Evolutionary conservation across 2,797 vertebrate genomes (phyloP).

Genomic region (Pipistrellus kuhlii): DNA sequence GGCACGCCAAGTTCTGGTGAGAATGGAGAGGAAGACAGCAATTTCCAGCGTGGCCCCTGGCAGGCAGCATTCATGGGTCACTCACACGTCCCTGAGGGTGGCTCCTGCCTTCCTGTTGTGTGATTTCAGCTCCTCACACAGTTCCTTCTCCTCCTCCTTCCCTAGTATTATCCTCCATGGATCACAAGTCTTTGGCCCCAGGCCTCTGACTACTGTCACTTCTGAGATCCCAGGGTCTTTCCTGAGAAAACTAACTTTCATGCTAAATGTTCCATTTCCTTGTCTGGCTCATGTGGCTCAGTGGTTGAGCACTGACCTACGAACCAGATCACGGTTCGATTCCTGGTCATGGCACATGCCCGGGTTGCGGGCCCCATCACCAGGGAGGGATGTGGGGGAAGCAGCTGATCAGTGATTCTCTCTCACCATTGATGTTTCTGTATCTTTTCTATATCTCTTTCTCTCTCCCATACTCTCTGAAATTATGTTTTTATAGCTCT

Average conservation of each 20-base stretch:
- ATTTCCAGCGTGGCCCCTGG: not conserved
- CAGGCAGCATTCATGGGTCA: not conserved
- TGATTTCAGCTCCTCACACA: too few species aligned
- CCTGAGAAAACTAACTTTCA: not conserved
- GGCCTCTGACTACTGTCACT: not conserved
- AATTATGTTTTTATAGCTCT: too few species aligned
- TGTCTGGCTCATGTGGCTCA: too few species aligned
- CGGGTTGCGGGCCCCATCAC: too few species aligned
- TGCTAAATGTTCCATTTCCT: not conserved
- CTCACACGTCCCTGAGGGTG: not conserved
- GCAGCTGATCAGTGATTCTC: too few species aligned
- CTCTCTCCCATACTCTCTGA: too few species aligned
- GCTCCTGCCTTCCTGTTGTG: not conserved
- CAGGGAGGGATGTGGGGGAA: too few species aligned
- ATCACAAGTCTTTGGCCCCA: not conserved
- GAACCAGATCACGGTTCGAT: too few species aligned
- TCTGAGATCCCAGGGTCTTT: not conserved
- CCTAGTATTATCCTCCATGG: not conserved
- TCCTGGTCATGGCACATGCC: too few species aligned
- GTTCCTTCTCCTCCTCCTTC: not conserved
- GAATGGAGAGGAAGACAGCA: not conserved
- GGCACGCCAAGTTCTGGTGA: not conserved
- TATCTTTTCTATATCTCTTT: too few species aligned
- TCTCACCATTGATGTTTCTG: too few species aligned
- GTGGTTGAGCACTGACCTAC: too few species aligned